These are phyloP conservation scores for Diabrotica balteata DNA, from an alignment of 2,888 invertebrate genomes.

Conservation along the genomic window DNA sequence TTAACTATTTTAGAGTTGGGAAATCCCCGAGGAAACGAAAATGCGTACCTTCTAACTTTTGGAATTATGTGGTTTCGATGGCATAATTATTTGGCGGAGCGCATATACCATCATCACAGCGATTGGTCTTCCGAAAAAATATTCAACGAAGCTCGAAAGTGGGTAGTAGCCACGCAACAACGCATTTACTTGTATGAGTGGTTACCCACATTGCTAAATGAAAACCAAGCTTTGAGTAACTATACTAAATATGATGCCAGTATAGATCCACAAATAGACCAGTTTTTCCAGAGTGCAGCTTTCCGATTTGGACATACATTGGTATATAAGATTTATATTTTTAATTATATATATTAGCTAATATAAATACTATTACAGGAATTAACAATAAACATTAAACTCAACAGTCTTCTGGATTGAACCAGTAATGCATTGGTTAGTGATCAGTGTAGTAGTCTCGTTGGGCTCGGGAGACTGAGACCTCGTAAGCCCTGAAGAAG, in stretches of 20 bases:
- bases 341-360: too few relatives aligned
- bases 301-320: slow-evolving; percentile 69
- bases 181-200: slow-evolving; percentile 63
- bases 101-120: slow-evolving; percentile 48
- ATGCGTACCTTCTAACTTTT: slow-evolving; percentile 63
- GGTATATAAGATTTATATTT: slow-evolving; percentile 37
- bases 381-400: too few relatives aligned
- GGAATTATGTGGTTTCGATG: slow-evolving; percentile 66
- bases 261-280: slow-evolving; percentile 67
- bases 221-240: slow-evolving; percentile 27
- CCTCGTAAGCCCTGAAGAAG: too few relatives aligned
- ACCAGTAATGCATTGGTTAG: too few relatives aligned
- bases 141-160: slow-evolving; percentile 66
- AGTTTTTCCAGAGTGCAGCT: slow-evolving; percentile 68
- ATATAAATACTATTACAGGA: too few relatives aligned
- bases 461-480: too few relatives aligned
- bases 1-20: slow-evolving; percentile 59
- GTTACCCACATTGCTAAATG: slow-evolving; percentile 61
- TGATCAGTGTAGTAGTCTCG: too few relatives aligned
- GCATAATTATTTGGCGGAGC: slow-evolving; percentile 63
- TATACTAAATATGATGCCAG: slow-evolving; percentile 61
- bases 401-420: too few relatives aligned
- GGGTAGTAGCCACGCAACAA: slow-evolving; percentile 66
- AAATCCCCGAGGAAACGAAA: slow-evolving; percentile 65
- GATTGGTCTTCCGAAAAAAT: slow-evolving; percentile 62